These are phyloP conservation scores for Uria aalge DNA, from an alignment of 2,113 vertebrate species.

Conservation along the genomic window DNA sequence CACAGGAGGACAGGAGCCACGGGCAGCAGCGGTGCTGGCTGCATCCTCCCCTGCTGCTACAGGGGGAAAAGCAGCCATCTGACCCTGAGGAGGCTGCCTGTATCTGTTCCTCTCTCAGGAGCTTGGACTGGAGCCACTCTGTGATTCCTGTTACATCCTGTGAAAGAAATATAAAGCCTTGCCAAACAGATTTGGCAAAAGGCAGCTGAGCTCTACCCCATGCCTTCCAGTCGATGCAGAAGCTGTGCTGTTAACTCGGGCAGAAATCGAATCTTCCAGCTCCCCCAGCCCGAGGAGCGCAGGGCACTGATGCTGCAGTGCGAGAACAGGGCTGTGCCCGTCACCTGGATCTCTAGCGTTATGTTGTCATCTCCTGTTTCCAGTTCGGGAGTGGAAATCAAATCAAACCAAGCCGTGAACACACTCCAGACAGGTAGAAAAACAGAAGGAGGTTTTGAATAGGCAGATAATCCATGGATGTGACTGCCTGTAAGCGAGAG, in stretches of 20 bases:
- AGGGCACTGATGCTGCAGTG: fast-evolving
- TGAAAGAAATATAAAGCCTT: not conserved
- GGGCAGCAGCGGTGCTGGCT: not conserved
- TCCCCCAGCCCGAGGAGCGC: not conserved
- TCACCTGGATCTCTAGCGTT: not conserved
- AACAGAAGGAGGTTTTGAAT: not conserved
- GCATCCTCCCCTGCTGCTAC: fast-evolving
- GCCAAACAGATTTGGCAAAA: not conserved
- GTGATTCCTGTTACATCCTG: not conserved
- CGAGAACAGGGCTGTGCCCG: fast-evolving
- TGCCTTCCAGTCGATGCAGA: not conserved
- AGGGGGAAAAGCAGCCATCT: not conserved
- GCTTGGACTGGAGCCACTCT: not conserved
- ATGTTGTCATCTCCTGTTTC: fast-evolving
- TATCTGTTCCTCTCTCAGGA: not conserved
- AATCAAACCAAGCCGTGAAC: not conserved
- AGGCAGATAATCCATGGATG: not conserved
- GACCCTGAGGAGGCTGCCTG: not conserved
- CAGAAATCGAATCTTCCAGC: not conserved
- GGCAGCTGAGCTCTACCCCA: not conserved
- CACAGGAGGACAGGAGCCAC: fast-evolving
- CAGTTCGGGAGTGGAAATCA: not conserved
- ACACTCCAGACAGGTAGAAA: not conserved
- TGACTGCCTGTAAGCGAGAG: not conserved
- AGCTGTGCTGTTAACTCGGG: fast-evolving